These are phyloP conservation scores for Hypomecis punctinalis DNA, from an alignment of 2,888 invertebrate genomes.

Conservation along the genomic window DNA sequence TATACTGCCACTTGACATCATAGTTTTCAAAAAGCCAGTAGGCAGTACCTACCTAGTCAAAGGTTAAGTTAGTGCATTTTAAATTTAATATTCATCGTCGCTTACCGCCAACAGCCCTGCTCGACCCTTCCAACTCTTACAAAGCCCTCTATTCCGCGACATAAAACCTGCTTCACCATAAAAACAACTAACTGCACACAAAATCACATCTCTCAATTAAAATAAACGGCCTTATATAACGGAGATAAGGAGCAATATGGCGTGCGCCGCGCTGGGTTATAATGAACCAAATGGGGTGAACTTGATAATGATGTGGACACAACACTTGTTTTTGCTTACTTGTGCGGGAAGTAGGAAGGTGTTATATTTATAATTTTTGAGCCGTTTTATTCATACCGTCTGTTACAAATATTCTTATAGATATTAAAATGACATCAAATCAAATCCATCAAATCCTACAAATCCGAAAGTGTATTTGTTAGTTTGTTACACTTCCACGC, in stretches of 20 bases:
- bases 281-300: constrained; percentile 51
- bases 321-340: constrained; percentile 59
- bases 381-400: too few species aligned
- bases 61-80: too few species aligned
- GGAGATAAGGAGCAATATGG: constrained; percentile 29
- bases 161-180: constrained; percentile 58
- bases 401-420: too few species aligned
- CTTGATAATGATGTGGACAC: constrained; percentile 66
- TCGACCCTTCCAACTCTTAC: constrained; percentile 19
- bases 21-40: too few species aligned
- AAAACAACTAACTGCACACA: constrained; percentile 63
- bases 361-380: neutral
- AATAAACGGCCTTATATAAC: constrained; percentile 32
- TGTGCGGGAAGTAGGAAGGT: neutral
- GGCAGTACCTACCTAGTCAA: too few species aligned
- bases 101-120: constrained; percentile 20
- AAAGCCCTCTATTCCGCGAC: constrained; percentile 44
- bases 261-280: constrained; percentile 12
- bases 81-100: neutral
- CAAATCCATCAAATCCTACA: too few species aligned
- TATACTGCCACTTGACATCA: too few species aligned
- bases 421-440: too few species aligned
- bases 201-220: constrained; percentile 43
- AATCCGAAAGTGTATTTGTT: too few species aligned
- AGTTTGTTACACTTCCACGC: too few species aligned